These are phyloP conservation scores for Piezodorus guildinii DNA, from an alignment of 1,140 invertebrate genomes.

Conservation along the genomic window DNA sequence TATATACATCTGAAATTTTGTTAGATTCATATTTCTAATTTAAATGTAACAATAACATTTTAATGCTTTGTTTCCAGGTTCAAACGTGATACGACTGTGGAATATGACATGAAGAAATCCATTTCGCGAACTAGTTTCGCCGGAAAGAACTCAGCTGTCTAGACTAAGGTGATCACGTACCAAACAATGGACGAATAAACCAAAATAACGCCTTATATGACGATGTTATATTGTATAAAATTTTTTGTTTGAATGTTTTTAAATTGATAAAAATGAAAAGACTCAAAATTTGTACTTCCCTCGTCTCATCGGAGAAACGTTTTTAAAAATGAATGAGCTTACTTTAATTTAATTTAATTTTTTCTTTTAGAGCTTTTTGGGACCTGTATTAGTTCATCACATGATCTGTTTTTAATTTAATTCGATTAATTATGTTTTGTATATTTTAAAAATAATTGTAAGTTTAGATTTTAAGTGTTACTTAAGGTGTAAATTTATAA, in stretches of 20 bases:
- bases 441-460: background rate
- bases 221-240: conserved; percentile 8
- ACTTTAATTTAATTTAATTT: background rate
- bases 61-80: conserved; percentile 38
- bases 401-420: conserved; percentile 10
- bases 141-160: conserved; percentile 73
- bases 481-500: background rate
- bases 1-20: too few species aligned
- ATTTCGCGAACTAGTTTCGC: conserved; percentile 68
- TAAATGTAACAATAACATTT: too few species aligned
- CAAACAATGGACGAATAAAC: conserved; percentile 6
- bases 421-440: background rate
- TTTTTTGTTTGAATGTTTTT: background rate
- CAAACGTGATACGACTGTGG: conserved; percentile 61
- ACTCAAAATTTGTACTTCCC: conserved; percentile 10
- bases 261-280: background rate
- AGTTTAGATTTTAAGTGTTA: background rate
- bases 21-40: too few species aligned
- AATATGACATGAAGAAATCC: conserved; percentile 65
- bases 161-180: conserved; percentile 31
- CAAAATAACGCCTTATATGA: conserved; percentile 6
- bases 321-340: conserved; percentile 6
- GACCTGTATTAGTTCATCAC: background rate
- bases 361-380: background rate
- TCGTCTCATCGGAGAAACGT: background rate